Base-by-base conservation (phyloP, 2,113 vertebrate genomes). In the Equus quagga region DNA sequence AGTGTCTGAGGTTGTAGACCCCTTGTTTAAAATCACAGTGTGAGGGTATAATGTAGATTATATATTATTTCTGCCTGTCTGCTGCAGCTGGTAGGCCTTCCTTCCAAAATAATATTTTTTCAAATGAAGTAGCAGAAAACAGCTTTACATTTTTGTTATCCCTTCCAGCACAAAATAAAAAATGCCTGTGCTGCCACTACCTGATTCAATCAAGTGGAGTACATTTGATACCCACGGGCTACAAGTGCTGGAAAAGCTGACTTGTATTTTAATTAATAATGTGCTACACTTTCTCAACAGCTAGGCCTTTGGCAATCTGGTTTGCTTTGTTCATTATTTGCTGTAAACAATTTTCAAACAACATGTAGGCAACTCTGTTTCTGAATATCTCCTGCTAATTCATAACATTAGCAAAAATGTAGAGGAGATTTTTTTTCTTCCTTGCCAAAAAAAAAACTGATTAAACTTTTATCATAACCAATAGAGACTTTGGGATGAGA, bases 211-310 rank as follows among this genome's bases (percentile, higher is more conserved):
- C 99, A 99, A 99, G 99, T 99, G 99, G 98, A 99, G 99, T 98
- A 99, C 99, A 99, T 98, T 99, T 98, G 99, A 99, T 99, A 99
- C 99, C 99, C 99, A 99, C 99, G 79, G 99, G 99, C 99, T 99
- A 99, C 98, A 92, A 98, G 96, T 69, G 31, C 98, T 98, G 98
- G 81, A 97, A 98, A 98, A 98, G 99, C 99, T 99, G 99, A 99
- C 99, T 99, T 99, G 99, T 99, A 98, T 99, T 99, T 99, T 99
- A 99, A 99, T 99, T 99, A 99, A 99, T 99, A 99, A 99, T 98
- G 99, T 98, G 98, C 99, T 99, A 99, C 99, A 99, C 98, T 98
- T 98, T 99, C 99, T 99, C 99, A 99, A 98, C 99, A 99, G 98
- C 99, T 97, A 98, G 98, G 99, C 99, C 99, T 96, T 98, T 99